Evolutionary conservation across 1,140 invertebrate genomes (phyloP).

Genomic region (Condylostylus longicornis): DNA sequence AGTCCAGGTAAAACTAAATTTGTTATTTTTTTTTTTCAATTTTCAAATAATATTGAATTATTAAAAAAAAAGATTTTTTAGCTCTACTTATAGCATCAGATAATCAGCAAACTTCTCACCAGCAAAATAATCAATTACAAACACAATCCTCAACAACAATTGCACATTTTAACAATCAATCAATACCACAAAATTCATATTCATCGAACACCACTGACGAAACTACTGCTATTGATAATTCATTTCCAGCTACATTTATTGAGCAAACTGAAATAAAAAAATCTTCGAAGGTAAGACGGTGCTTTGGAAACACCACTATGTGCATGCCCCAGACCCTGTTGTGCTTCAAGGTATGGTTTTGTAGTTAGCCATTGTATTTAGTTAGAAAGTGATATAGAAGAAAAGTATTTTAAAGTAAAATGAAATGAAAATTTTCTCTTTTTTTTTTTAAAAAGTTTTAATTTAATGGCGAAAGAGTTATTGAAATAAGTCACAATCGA

Average conservation of each 20-base stretch:
- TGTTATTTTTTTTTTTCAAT: neutral
- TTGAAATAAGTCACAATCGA: too few species aligned
- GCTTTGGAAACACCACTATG: constrained; percentile 39
- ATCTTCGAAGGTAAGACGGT: constrained; percentile 49
- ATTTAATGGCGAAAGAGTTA: too few species aligned
- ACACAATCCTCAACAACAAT: neutral
- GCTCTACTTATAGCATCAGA: constrained; percentile 4
- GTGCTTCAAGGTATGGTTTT: constrained; percentile 55
- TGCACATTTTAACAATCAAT: neutral
- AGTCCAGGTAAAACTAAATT: constrained; percentile 18
- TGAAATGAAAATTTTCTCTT: too few species aligned
- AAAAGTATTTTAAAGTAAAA: too few species aligned
- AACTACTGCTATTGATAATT: neutral
- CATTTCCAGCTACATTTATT: constrained; percentile 5
- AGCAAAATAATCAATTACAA: neutral
- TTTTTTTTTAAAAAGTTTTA: too few species aligned
- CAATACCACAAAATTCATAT: too few species aligned
- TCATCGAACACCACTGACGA: constrained; percentile 1
- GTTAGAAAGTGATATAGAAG: too few species aligned
- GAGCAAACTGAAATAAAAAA: constrained; percentile 13
- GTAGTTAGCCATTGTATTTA: too few species aligned
- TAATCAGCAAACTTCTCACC: constrained; percentile 1
- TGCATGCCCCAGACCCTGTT: constrained; percentile 59
- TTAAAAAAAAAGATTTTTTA: neutral
- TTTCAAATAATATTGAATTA: neutral